Evolutionary conservation across 2,888 invertebrate species (phyloP).

Genomic region (Uloborus plumipes): DNA sequence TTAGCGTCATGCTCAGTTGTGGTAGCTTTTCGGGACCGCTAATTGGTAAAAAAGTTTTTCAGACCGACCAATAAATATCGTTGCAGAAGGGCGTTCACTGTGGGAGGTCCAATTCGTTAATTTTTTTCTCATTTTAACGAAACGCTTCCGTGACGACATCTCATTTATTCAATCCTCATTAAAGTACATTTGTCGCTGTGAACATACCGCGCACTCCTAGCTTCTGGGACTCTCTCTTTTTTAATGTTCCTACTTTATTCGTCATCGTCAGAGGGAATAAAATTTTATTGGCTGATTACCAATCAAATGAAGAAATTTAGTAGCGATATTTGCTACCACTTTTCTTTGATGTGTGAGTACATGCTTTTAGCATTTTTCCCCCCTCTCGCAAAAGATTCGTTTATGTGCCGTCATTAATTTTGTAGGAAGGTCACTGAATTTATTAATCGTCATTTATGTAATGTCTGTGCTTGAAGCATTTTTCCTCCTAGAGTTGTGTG

Average conservation of each 20-base stretch:
- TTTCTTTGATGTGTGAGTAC: no score
- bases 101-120: slow-evolving; percentile 59
- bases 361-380: no score
- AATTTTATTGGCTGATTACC: no score
- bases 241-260: neutral
- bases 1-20: slow-evolving; percentile 29
- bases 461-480: no score
- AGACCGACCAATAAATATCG: slow-evolving; percentile 44
- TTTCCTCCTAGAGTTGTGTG: no score
- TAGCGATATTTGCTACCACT: no score
- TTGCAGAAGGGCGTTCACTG: slow-evolving; percentile 50
- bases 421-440: no score
- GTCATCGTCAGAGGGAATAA: no score
- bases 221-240: neutral
- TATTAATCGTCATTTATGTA: no score
- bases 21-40: slow-evolving; percentile 48
- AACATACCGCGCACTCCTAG: neutral
- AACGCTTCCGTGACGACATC: slow-evolving; percentile 48
- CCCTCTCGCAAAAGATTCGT: no score
- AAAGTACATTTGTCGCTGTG: neutral
- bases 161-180: slow-evolving; percentile 41
- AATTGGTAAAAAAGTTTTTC: slow-evolving; percentile 57
- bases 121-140: slow-evolving; percentile 33
- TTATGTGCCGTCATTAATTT: no score
- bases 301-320: no score